Evolutionary conservation across 2,888 invertebrate genomes (phyloP), one percentile per base, ranked within the genome.

Genomic region (Andricus quercusramuli): DNA sequence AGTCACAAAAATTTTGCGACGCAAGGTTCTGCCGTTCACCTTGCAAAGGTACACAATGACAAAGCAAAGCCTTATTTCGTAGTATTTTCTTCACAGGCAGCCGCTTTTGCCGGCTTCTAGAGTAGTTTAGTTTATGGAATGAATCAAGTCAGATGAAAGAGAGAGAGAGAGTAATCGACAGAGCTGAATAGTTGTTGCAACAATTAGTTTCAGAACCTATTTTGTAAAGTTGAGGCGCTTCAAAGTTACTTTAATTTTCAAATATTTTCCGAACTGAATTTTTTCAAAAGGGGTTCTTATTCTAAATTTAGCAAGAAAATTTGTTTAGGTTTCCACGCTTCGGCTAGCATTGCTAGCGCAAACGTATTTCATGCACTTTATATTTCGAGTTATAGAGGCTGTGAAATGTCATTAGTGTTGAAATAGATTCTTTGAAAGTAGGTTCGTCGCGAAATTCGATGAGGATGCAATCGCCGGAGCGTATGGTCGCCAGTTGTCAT

Each of bases 401-500:
- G 15, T 25, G 22, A 44, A 64, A 59, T 44, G 29, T 41, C 41
- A 80, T 77, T 80, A 51, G 79, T 62, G 65, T 47, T 68, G 68
- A 79, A 68, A 64, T 74, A 70, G 47, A 79, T 44, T 84, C 78
- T 83, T 84, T 85, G 83, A 85, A 77, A 74, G 79, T 84, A 90
- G 90, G 87, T 85, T 85, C 90, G 5, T 87, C 90, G 15, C 88
- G 91, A 70, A 91, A 84, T 82, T 88, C 90, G 15, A 85, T 90
- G 83, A 88, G 91, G 84, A 84, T 90, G 81, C 94, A 94, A 56
- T 96, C 96, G 0, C 96, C 96, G 0, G 97, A 97, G 91, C 94
- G 96, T 15, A 95, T 97, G 93, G 93, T 95, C 1, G 94, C 95
- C 17, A 96, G 96, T 91, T 96, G 95, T 93, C 96, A 96, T 90